Base-by-base conservation (phyloP, 1,140 invertebrate species). In the Pomacea maculata region DNA sequence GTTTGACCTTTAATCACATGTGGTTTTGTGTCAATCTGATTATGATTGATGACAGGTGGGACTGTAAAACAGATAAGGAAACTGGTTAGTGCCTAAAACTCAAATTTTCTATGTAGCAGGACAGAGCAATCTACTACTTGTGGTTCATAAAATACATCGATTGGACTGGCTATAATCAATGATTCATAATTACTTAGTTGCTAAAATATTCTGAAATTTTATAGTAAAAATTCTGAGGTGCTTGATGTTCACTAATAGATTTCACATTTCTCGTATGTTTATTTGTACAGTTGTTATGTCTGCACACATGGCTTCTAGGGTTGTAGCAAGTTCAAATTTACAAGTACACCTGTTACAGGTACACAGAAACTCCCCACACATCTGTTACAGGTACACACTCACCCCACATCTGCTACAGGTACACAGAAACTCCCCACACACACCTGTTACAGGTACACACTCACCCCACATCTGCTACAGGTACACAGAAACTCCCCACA, bases 11-110 rank as follows among this genome's bases (percentile, higher is more conserved):
- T 83, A 21, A 87, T 84, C 14, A 90, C 85, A 21, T 85, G 82
- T 7, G 86, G 87, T 11, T 85, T 82, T 14, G 72, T 70, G 25
- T 91, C 82, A 29, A 86, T 68, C 34, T 84, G 82, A n/a, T 78
- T 67, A 21, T 79, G 76, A 71, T 87, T 87, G 67, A 91, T 92
- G 10, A 75, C 78, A n/a, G 92, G 92, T 57, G 90, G 85, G 34
- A 89, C 91, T 92, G 83, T 29, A 87, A 89, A 25, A 86, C 84
- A 85, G 63, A 78, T 12, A 12, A 70, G 68, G 11, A 61, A 17
- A 61, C 57, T 14, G 57, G 68, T 61, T 45, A 45, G 34, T 45
- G 34, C 34, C 34, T 45, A 45, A 45, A 45, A 45, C 34, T 45
- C 34, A 45, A 45, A 45, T 45, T 45, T 45, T 45, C 34, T 25